Evolutionary conservation across 1,140 invertebrate genomes (phyloP).

Genomic region (Oncopodura yosiiana): DNA sequence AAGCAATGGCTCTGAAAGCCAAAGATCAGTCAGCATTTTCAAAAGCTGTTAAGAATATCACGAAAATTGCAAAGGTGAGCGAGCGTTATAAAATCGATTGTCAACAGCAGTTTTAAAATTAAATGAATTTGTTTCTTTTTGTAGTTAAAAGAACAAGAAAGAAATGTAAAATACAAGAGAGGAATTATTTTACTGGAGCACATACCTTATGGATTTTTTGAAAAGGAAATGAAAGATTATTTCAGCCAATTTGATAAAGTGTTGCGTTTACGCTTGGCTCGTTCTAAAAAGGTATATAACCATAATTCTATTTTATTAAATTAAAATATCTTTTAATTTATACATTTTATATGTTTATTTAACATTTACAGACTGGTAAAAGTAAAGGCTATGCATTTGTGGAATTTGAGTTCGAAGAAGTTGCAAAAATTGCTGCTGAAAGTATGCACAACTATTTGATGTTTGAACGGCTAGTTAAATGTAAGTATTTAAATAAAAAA

Average conservation of each 20-base stretch:
- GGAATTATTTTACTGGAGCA: slow-evolving; percentile 73
- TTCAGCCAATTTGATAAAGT: slow-evolving; percentile 85
- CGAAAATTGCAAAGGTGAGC: background rate
- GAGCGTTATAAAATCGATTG: background rate
- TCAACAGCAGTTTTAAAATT: too few species aligned
- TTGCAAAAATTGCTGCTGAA: slow-evolving; percentile 89
- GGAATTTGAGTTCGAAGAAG: slow-evolving; percentile 68
- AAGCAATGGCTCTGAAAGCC: slow-evolving; percentile 1
- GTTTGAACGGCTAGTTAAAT: slow-evolving; percentile 65
- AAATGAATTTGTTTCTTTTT: too few species aligned
- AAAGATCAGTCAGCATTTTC: slow-evolving; percentile 13
- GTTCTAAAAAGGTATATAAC: slow-evolving; percentile 56
- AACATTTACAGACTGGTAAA: slow-evolving; percentile 54
- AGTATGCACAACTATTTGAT: slow-evolving; percentile 96
- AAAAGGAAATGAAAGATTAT: slow-evolving; percentile 69
- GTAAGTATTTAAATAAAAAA: slow-evolving; percentile 41
- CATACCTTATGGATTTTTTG: slow-evolving; percentile 88
- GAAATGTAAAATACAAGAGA: slow-evolving; percentile 31
- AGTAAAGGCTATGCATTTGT: slow-evolving; percentile 81
- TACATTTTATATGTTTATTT: slow-evolving; percentile 27
- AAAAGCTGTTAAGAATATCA: background rate
- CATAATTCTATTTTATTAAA: background rate
- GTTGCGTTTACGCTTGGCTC: slow-evolving; percentile 57
- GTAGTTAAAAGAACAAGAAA: too few species aligned
- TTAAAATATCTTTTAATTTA: too few species aligned